phyloP scores from a whole-genome alignment of 2,797 vertebrate species.

The Craterocephalus amniculus region DNA sequence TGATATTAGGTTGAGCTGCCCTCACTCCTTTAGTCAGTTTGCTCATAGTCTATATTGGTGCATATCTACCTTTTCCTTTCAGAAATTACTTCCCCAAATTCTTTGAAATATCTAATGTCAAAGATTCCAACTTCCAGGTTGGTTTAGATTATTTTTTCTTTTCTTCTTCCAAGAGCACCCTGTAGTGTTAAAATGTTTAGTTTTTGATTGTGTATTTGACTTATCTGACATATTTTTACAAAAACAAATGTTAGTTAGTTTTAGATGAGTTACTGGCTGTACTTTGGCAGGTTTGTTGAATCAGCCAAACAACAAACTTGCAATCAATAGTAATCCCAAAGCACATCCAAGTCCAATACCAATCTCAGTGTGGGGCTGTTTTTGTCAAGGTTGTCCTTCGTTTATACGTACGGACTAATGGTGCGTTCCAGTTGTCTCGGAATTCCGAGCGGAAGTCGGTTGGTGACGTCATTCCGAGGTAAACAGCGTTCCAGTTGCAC shows the following conservation, averaged over 20 bases:
- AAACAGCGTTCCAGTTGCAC: too few species aligned
- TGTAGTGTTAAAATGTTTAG: neutral
- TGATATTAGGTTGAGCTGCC: too few species aligned
- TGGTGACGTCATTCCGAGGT: too few species aligned
- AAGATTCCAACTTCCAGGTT: neutral
- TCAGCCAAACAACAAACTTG: slow-evolving; percentile 5
- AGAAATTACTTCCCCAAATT: too few species aligned
- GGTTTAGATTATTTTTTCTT: neutral
- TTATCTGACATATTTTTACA: neutral
- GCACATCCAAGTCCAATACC: slow-evolving; percentile 3
- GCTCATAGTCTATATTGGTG: too few species aligned
- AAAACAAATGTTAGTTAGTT: neutral
- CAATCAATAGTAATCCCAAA: slow-evolving; percentile 5
- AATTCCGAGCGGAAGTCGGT: too few species aligned
- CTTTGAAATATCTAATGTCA: neutral
- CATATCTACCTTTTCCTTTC: too few species aligned
- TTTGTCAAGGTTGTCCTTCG: neutral
- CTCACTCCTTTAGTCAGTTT: too few species aligned
- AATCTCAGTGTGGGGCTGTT: neutral
- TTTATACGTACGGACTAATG: too few species aligned
- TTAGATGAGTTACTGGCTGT: neutral
- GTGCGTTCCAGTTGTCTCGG: too few species aligned
- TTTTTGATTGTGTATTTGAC: neutral
- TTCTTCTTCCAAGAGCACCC: neutral
- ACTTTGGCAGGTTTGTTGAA: slow-evolving; percentile 9